Conservation (phyloP, 64 coral and sea anemone genomes). For the Montipora capricornis region DNA sequence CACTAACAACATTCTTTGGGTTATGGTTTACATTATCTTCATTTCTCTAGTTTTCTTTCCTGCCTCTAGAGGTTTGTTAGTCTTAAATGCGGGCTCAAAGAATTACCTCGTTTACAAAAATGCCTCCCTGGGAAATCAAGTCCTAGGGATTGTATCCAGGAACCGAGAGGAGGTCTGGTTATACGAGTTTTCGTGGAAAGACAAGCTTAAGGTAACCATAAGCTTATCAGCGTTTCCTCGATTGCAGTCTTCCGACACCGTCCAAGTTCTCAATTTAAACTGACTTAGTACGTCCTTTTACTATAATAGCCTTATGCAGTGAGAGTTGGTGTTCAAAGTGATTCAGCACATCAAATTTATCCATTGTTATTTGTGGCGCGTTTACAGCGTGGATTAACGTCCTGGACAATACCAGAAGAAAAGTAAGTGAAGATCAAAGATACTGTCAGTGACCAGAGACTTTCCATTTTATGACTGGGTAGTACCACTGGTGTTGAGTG, state of each 20-base stretch:
- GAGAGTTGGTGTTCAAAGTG: conserved; percentile 72
- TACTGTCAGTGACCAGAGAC: not conserved
- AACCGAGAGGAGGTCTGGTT: conserved; percentile 68
- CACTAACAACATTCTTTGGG: not conserved
- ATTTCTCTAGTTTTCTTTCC: not conserved
- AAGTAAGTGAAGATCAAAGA: conserved; percentile 44
- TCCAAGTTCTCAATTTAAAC: too few species aligned
- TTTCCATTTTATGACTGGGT: not conserved
- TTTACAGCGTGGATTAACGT: conserved; percentile 84
- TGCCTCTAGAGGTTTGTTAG: not conserved
- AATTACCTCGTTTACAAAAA: conserved; percentile 51
- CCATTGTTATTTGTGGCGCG: conserved; percentile 89
- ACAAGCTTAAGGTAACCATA: conserved; percentile 11
- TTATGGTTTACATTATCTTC: not conserved
- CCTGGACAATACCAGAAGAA: conserved; percentile 91
- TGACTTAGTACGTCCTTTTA: not conserved
- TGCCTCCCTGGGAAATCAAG: conserved; percentile 18
- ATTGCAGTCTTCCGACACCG: too few species aligned
- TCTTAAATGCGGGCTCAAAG: not conserved
- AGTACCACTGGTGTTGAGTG: too few species aligned
- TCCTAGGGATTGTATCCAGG: conserved; percentile 36
- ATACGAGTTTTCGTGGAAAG: conserved; percentile 30
- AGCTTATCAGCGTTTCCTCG: not conserved
- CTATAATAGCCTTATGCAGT: conserved; percentile 67
- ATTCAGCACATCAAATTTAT: conserved; percentile 60